These are phyloP conservation scores for Macrosoma leucophasiata DNA, from an alignment of 2,888 invertebrate species.

Conservation along the genomic window DNA sequence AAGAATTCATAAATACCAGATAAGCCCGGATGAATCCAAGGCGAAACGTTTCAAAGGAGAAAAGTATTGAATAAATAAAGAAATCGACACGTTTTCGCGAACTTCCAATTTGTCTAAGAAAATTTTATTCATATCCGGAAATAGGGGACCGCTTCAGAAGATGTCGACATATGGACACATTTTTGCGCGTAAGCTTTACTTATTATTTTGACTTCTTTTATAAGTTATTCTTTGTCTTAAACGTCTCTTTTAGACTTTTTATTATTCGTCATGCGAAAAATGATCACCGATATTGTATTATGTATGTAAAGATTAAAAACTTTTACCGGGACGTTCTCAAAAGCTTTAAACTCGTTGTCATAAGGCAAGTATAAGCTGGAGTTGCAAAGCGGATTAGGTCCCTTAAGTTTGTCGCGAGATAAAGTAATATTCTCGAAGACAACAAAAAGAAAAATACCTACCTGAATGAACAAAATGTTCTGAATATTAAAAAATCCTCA, in stretches of 20 bases:
- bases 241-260: slow-evolving; percentile 19
- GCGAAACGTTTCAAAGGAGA: slow-evolving; percentile 58
- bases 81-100: slow-evolving; percentile 70
- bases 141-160: slow-evolving; percentile 54
- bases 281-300: slow-evolving; percentile 23
- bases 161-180: slow-evolving; percentile 56
- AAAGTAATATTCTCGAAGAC: slow-evolving; percentile 60
- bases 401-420: slow-evolving; percentile 66
- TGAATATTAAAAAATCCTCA: slow-evolving; percentile 48
- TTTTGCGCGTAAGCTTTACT: slow-evolving; percentile 47
- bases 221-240: slow-evolving; percentile 5
- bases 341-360: slow-evolving; percentile 61
- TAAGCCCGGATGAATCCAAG: slow-evolving; percentile 54
- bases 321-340: slow-evolving; percentile 52
- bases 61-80: slow-evolving; percentile 71
- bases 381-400: slow-evolving; percentile 67
- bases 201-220: slow-evolving; percentile 41
- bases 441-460: slow-evolving; percentile 49
- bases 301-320: slow-evolving; percentile 54
- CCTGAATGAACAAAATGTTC: slow-evolving; percentile 39
- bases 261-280: too few species aligned
- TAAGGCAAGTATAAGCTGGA: slow-evolving; percentile 65
- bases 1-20: slow-evolving; percentile 61
- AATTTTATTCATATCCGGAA: slow-evolving; percentile 65
- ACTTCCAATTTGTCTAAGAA: slow-evolving; percentile 68